phyloP scores from a whole-genome alignment of 2,113 vertebrate genomes.

The Pluvianellus socialis region DNA sequence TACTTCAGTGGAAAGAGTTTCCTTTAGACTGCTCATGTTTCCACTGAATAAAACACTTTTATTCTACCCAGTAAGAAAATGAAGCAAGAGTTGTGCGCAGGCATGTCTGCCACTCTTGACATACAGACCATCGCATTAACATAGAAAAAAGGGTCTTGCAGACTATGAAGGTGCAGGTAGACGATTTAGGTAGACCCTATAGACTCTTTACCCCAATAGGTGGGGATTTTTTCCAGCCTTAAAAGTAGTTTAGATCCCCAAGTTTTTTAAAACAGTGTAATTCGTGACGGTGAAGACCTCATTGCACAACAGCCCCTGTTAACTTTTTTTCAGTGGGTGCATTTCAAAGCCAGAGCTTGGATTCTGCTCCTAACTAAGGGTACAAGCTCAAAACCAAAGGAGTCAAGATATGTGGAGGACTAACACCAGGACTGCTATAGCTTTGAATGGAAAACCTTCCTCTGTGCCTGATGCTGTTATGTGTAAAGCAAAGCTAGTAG shows the following conservation, averaged over 20 bases:
- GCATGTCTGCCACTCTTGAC: not conserved
- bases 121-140: not conserved
- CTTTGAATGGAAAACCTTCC: not conserved
- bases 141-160: not conserved
- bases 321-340: not conserved
- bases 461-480: not conserved
- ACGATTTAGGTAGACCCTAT: not conserved
- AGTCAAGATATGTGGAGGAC: not conserved
- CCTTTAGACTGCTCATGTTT: slow-evolving; percentile 58
- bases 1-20: slow-evolving; percentile 57
- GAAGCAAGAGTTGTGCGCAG: not conserved
- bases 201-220: not conserved
- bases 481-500: not conserved
- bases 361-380: not conserved
- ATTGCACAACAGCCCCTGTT: not conserved
- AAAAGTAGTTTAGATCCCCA: not conserved
- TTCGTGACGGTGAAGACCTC: not conserved
- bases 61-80: slow-evolving; percentile 38
- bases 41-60: slow-evolving; percentile 56
- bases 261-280: not conserved
- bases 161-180: not conserved
- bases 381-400: not conserved
- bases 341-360: not conserved
- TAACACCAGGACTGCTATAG: accelerated
- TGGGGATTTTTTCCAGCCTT: not conserved